Conservation (phyloP, 1,140 invertebrate genomes). For the Heliconius hermathena region DNA sequence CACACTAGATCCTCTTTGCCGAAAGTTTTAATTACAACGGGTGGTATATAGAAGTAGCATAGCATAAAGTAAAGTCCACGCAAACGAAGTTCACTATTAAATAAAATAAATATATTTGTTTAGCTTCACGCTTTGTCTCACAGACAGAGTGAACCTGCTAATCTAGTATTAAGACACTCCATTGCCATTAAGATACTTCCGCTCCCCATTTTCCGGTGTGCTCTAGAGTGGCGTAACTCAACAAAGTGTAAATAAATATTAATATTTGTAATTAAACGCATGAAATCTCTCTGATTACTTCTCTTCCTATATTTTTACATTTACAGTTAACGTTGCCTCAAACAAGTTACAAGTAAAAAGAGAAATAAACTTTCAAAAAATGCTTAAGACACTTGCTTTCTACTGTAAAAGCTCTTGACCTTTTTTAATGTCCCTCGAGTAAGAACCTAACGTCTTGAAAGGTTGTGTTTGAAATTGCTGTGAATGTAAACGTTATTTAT, state of each 20-base stretch:
- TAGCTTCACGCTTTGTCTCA: not conserved
- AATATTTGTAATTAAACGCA: too few species aligned
- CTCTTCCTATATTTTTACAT: not conserved
- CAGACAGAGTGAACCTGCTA: not conserved
- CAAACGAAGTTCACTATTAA: too few species aligned
- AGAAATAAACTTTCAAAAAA: conserved; percentile 1
- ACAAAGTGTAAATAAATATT: not conserved
- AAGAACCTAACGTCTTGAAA: not conserved
- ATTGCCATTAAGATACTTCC: not conserved
- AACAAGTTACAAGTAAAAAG: not conserved
- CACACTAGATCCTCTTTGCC: too few species aligned
- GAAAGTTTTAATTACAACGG: too few species aligned
- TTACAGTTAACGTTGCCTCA: not conserved
- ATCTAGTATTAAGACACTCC: not conserved
- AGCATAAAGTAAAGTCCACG: too few species aligned
- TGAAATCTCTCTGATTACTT: too few species aligned
- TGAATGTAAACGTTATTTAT: not conserved
- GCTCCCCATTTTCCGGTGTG: not conserved
- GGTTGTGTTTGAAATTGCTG: not conserved
- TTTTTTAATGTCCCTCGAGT: conserved; percentile 6
- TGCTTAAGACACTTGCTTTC: not conserved
- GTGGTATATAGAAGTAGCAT: too few species aligned
- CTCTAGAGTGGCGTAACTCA: not conserved
- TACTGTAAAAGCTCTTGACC: not conserved
- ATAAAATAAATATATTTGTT: not conserved